Evolutionary conservation across 2,888 invertebrate genomes (phyloP), one percentile per base, ranked within the genome.

Genomic region (Digitonthophagus gazella): DNA sequence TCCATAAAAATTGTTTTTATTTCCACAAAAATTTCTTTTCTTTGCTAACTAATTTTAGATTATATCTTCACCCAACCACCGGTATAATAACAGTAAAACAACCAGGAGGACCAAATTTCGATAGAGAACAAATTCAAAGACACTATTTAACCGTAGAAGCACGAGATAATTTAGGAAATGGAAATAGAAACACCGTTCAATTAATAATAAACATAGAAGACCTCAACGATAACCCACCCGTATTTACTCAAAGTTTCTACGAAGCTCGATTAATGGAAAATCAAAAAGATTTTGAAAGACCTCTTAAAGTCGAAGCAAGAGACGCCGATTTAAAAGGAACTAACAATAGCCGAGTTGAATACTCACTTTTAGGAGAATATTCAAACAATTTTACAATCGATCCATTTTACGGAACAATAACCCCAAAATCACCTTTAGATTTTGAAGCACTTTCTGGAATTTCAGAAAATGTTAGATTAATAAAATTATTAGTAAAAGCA

Each of bases 121-220:
- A 98, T 81, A 86, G 96, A 4, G 96, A 96, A 80, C 85, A 93
- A 8, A 87, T 93, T 14, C 89, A 93, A 0, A 88, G 91, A 0
- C 95, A 95, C 81, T 93, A 92, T 80, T 85, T 96, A 56, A 95
- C 93, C 0, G 93, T 97, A 0, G 95, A 95, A 80, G 97, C 96
- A 0, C 85, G 95, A 67, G 98, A 98, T 79, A 91, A 94, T 81
- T 86, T 93, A 65, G 95, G 95, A 15, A 86, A 87, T 77, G 95
- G 95, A 65, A 93, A 93, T 82, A 87, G 95, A 66, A 95, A 95
- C 79, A 92, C 93, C 0, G 94, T 90, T 0, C 95, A 95, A 79
- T 83, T 96, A 11, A 88, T 93, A 3, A 87, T 96, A 3, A 91
- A 92, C 75, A 89, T 96, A 56, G 90, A 91, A 74, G 96, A 96